phyloP scores from a whole-genome alignment of 2,888 invertebrate genomes.

The Rhamnusium bicolor region DNA sequence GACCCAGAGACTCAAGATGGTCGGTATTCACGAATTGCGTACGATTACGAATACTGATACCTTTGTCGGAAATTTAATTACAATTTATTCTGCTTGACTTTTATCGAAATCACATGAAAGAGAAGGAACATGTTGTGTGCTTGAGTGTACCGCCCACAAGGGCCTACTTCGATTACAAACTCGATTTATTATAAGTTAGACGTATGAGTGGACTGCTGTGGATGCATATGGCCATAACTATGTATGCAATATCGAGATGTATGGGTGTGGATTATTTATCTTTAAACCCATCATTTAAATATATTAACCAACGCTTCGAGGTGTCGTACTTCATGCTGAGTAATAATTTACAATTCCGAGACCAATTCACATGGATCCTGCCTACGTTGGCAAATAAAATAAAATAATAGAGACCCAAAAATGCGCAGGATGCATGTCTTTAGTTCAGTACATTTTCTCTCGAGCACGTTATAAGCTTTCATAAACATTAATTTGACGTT shows the following conservation, averaged over 20 bases:
- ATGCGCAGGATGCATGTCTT: not conserved
- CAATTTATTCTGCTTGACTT: constrained; percentile 3
- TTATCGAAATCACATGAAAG: constrained; percentile 19
- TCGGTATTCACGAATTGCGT: constrained; percentile 17
- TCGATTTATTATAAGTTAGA: not conserved
- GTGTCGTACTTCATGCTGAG: constrained; percentile 48
- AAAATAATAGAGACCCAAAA: constrained; percentile 13
- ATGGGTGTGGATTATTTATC: constrained; percentile 49
- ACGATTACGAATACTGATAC: constrained; percentile 15
- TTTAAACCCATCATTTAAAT: constrained; percentile 50
- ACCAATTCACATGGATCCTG: constrained; percentile 16
- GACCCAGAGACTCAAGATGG: constrained; percentile 22
- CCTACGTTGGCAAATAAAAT: constrained; percentile 2
- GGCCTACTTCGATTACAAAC: constrained; percentile 5
- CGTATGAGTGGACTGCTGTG: not conserved
- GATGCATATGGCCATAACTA: not conserved
- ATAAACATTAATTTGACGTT: not conserved
- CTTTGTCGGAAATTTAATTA: constrained; percentile 25
- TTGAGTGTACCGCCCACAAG: constrained; percentile 3
- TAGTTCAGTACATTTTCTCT: constrained; percentile 2
- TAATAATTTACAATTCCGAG: constrained; percentile 6
- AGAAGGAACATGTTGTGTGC: not conserved
- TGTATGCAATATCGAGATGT: constrained; percentile 30
- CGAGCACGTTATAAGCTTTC: not conserved
- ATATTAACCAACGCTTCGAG: constrained; percentile 49